Base-by-base conservation (phyloP, 2,888 invertebrate genomes). In the Acheta domesticus region DNA sequence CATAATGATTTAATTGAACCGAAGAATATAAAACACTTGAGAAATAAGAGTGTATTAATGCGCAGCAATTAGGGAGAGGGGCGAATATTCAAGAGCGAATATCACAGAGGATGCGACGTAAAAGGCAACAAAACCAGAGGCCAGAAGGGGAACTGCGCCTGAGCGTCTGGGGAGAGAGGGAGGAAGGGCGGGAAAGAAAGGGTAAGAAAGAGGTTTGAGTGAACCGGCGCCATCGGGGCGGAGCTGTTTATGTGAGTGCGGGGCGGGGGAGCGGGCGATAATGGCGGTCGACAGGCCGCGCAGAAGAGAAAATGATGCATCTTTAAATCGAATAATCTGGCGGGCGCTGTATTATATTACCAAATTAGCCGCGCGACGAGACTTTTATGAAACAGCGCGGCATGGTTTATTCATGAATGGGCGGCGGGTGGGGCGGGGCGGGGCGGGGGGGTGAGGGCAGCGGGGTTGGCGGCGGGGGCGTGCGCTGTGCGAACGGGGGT, bases 261-360 rank as follows among this genome's bases (percentile, higher is more conserved):
- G 62, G 16, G 62, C 62, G 62, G 36, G 62, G 62, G 16, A 1
- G 62, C 16, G n/a, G 62, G 62, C 62, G 62, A 62, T 62, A 62
- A 62, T 62, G 62, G 62, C 62, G 62, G 14, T 5, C 62, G 62
- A 12, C 62, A 62, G 62, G 12, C 62, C n/a, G 16, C 62, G n/a
- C 62, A 62, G 62, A 62, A 62, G 62, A 62, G 62, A 62, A 62
- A 62, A 62, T 62, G 62, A 62, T 62, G 62, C 62, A 62, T 62
- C 62, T 62, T 62, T 62, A 62, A 62, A 62, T 62, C 62, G 62
- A 62, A 62, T 62, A 62, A 62, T 62, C 62, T 62, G 62, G 62
- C n/a, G 16, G 62, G 16, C 62, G 62, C 62, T 62, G 62, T 62
- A 62, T 62, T 62, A 62, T 62, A 62, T 62, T 62, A 62, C 62